Percentiles rank a stretch among this genome's conserved stretches.
Conservation (phyloP, 2,888 invertebrate genomes). For the Ennomos erosarius region DNA sequence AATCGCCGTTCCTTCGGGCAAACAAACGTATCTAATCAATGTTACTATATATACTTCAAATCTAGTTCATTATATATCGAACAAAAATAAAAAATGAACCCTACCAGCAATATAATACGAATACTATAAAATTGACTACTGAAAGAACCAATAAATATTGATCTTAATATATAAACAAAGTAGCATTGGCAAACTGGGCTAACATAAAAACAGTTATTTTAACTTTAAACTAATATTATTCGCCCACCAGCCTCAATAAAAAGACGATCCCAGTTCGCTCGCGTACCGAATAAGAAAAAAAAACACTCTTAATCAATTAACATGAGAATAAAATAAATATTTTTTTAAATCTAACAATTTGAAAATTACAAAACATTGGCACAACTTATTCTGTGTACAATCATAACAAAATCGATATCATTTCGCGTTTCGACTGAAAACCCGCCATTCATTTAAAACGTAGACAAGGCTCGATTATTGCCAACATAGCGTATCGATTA, state of each 20-base stretch:
- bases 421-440: constrained; percentile 7
- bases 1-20: constrained; percentile 33
- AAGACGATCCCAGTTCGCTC: constrained; percentile 45
- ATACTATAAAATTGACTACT: constrained; percentile 34
- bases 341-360: constrained; percentile 44
- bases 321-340: constrained; percentile 63
- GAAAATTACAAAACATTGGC: constrained; percentile 41
- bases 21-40: constrained; percentile 25
- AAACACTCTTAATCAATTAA: constrained; percentile 62
- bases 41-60: constrained; percentile 7
- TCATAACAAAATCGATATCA: constrained; percentile 19
- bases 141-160: constrained; percentile 38
- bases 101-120: constrained; percentile 32
- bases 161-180: constrained; percentile 32
- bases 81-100: constrained; percentile 8
- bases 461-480: constrained; percentile 4
- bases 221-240: constrained; percentile 48
- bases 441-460: neutral
- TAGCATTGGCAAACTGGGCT: constrained; percentile 51
- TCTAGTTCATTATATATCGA: constrained; percentile 9
- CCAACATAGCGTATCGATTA: constrained; percentile 2
- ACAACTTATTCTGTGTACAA: constrained; percentile 32
- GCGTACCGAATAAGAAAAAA: constrained; percentile 52
- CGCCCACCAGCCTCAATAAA: constrained; percentile 42
- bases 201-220: constrained; percentile 60